Base-by-base conservation (phyloP, 2,888 invertebrate species). In the Dicycla oo region DNA sequence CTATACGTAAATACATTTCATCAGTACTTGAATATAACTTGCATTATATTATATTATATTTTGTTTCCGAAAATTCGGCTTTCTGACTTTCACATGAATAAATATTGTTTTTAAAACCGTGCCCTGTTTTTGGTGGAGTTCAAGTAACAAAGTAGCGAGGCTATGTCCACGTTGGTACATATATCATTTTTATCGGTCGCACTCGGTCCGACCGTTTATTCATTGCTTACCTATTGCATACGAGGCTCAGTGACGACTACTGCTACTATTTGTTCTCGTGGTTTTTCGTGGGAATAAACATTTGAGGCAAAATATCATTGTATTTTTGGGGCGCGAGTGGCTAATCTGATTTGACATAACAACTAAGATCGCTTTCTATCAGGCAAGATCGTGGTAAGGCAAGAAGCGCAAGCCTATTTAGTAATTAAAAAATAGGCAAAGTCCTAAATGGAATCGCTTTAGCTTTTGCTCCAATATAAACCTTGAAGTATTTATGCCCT, bases 111-210 rank as follows among this genome's bases (percentile, higher is more conserved):
- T 89, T 86, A 88, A 85, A 88, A 82, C 80, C 76, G 74, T 81
- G 80, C 84, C 85, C 81, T 81, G 87, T 84, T 82, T 79, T 80
- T 72, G 60, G 77, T 78, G 56, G 82, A 69, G 78, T 88, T 91
- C 91, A 92, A 92, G 93, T 92, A 91, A 90, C 93, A 94, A 93
- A 93, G 92, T 93, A 91, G 91, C 89, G 90, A 8, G 62, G 91
- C 87, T 88, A 90, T 91, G 93, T 93, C 92, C 93, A 91, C 93
- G 90, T 93, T 89, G 91, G 91, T 86, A 85, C 93, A 94, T 96
- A 95, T 95, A 94, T 96, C 95, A 96, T 96, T 96, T 96, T 96
- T 96, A 96, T 96, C 95, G 95, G 92, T 91, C 91, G 92, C 92
- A 92, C 94, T 94, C 92, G 91, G 91, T 88, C 91, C 92, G 90